Percentiles rank a stretch among this genome's conserved stretches.
These are phyloP conservation scores for Psilanteris sp. DNA, from an alignment of 1,140 invertebrate genomes.

Conservation along the genomic window DNA sequence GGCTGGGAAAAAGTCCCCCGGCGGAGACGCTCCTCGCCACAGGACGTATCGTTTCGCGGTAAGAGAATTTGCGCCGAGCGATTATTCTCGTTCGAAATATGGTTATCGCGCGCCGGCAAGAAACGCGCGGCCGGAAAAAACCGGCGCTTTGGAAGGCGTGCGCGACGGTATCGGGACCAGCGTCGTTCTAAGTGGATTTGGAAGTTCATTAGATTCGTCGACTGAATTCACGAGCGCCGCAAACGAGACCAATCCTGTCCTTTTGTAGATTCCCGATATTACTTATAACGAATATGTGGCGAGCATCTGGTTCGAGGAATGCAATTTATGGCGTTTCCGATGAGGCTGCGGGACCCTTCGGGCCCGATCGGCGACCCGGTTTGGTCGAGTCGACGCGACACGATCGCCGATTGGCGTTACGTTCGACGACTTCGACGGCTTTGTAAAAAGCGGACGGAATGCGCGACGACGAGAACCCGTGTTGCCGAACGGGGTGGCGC, in stretches of 20 bases:
- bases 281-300: conserved; percentile 53
- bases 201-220: conserved; percentile 32
- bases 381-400: conserved; percentile 30
- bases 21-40: no score
- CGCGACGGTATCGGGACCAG: conserved; percentile 4
- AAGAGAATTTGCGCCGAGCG: no score
- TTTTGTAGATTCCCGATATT: conserved; percentile 52
- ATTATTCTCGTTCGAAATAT: no score
- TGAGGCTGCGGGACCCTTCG: conserved; percentile 37
- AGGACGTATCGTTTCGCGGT: no score
- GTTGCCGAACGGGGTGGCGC: conserved; percentile 67
- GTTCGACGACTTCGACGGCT: conserved; percentile 50
- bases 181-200: conserved; percentile 34
- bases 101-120: no score
- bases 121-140: no score
- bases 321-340: conserved; percentile 58
- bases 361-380: conserved; percentile 45
- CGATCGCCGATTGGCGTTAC: conserved; percentile 61
- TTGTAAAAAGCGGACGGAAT: conserved; percentile 75
- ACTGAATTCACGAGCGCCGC: conserved; percentile 50
- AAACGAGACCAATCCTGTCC: conserved; percentile 54
- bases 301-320: conserved; percentile 50
- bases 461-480: conserved; percentile 60
- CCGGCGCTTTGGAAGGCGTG: no score
- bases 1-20: no score